phyloP scores from a whole-genome alignment of 2,888 invertebrate genomes.

The Tenodera sinensis region DNA sequence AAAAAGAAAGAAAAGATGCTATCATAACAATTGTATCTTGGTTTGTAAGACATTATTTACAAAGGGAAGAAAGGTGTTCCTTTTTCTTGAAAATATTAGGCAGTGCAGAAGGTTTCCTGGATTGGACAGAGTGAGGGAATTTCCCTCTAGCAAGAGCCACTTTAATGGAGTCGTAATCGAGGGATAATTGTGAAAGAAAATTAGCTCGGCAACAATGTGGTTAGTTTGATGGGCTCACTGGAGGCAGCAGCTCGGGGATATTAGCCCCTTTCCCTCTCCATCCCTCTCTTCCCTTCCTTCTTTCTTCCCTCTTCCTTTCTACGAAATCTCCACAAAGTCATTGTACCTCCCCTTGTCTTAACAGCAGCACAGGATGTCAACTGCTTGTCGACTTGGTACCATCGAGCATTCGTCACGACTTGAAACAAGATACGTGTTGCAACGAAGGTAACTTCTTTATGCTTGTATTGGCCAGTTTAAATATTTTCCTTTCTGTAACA shows the following conservation, averaged over 20 bases:
- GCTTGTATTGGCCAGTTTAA: neutral
- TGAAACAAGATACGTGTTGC: neutral
- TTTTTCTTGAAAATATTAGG: neutral
- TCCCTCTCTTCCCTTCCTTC: constrained; percentile 20
- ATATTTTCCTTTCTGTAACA: neutral
- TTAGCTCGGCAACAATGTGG: constrained; percentile 9
- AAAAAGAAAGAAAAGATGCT: no score
- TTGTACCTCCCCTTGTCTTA: neutral
- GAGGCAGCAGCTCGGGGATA: neutral
- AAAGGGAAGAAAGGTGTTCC: no score
- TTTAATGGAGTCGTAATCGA: constrained; percentile 19
- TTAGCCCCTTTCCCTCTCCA: constrained; percentile 29
- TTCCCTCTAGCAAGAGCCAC: neutral
- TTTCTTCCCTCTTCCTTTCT: neutral
- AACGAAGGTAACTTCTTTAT: neutral
- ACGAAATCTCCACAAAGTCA: neutral
- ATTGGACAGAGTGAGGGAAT: neutral
- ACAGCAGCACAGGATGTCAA: neutral
- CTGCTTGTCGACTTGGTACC: neutral
- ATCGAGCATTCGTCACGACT: neutral
- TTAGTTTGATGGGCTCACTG: neutral
- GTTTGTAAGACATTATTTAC: no score
- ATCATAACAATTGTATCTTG: no score
- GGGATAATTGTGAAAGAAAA: constrained; percentile 20
- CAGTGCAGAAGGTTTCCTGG: neutral